Base-by-base conservation (phyloP, 2,797 vertebrate species). In the Typhlichthys eigenmanni region DNA sequence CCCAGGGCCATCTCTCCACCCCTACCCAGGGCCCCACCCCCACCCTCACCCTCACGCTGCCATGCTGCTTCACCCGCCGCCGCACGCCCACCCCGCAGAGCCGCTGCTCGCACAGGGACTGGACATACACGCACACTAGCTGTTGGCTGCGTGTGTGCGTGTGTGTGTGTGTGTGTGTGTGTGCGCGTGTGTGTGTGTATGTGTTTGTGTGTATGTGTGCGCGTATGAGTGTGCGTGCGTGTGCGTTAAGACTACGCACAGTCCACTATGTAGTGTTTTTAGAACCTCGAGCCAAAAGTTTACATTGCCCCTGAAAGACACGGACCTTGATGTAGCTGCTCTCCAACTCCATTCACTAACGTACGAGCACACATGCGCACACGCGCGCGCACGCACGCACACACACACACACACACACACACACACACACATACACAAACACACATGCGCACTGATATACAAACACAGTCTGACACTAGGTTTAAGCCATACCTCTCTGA, bases 121-220 rank as follows among this genome's bases (percentile, higher is more conserved):
- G 79, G 93, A 94, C 90, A 93, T 93, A 82, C 92, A 94, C 0
- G 91, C 92, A 71, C 92, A 93, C 83, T 91, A 91, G 90, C 85
- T 59, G 60, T 60, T 14, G 68, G 66, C 49, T 69, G 34, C 13
- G 70, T 32, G 4, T 17, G 46, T 3, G 38, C 34, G 56, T 54
- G 78, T 68, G 60, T 64, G 73, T 54, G 77, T 58, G 67, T 48
- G 8, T 62, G 56, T 38, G 47, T 50, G 10, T 59, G 13, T 57
- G 38, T 62, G 56, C 14, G 46, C 48, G 47, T 71, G 78, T 68
- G 60, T 63, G 73, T 55, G 77, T 57, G 66, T 48, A 8, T 62
- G 56, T 38, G 47, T 50, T 9, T 59, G 13, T 62, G 38, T 62
- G 56, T 51, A 43, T 52, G 34, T 29, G 60, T 2, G 46, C 52